Conservation (phyloP, 2,797 vertebrate species). For the Coranthus polyacanthus region DNA sequence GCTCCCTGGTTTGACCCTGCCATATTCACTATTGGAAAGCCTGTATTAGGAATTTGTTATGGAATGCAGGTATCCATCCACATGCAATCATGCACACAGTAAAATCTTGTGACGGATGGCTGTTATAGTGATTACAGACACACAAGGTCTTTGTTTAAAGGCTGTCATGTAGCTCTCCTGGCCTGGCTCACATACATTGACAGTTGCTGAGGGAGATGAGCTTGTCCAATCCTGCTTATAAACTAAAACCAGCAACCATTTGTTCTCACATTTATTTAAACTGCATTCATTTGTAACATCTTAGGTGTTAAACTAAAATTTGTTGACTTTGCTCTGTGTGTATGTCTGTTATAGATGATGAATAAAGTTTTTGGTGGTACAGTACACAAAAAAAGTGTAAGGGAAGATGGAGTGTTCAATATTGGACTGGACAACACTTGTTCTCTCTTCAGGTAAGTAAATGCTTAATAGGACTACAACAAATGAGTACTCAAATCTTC, state of each 20-base stretch:
- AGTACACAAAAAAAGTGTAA: conserved; percentile 95
- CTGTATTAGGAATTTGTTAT: conserved; percentile 98
- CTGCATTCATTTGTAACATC: background rate
- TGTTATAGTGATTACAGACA: conserved; percentile 4
- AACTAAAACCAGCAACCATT: conserved; percentile 26
- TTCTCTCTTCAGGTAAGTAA: conserved; percentile 93
- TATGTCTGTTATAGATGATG: conserved; percentile 92
- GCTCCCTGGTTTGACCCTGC: conserved; percentile 98
- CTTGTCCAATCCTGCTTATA: conserved; percentile 16
- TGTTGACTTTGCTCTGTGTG: conserved; percentile 23
- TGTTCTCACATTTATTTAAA: background rate
- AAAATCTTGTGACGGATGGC: background rate
- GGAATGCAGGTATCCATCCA: conserved; percentile 94
- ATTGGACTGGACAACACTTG: conserved; percentile 96
- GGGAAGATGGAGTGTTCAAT: conserved; percentile 97
- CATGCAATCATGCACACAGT: background rate
- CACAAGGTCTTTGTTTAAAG: conserved; percentile 13
- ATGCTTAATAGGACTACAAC: background rate
- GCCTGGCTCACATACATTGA: conserved; percentile 42
- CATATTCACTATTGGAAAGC: conserved; percentile 98
- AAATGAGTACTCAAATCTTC: background rate
- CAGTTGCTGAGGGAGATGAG: conserved; percentile 29
- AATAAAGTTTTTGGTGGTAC: conserved; percentile 99
- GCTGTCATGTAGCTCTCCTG: conserved; percentile 31
- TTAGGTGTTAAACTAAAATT: conserved; percentile 2